A percentile compares a stretch with the other conserved stretches of the same genome.
Evolutionary conservation across 2,888 invertebrate genomes (phyloP).

Genomic region (Onthophagus sagittarius): DNA sequence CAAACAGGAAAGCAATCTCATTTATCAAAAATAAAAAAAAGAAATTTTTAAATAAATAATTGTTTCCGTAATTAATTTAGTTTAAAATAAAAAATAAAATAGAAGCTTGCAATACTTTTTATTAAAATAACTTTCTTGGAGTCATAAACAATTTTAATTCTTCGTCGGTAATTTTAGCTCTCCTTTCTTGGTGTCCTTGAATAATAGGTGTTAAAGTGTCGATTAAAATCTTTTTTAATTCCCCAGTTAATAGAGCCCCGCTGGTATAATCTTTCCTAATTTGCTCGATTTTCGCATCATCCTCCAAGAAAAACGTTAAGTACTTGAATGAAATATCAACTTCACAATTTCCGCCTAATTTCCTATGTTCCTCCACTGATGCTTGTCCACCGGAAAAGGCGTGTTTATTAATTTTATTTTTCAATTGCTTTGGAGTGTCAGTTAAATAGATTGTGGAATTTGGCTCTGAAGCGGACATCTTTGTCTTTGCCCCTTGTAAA

Average conservation of each 20-base stretch:
- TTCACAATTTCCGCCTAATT: conserved; percentile 90
- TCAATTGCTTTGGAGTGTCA: conserved; percentile 92
- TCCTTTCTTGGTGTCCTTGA: conserved; percentile 73
- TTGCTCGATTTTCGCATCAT: conserved; percentile 76
- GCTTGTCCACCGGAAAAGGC: conserved; percentile 96
- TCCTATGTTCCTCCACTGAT: conserved; percentile 89
- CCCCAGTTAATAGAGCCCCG: conserved; percentile 89
- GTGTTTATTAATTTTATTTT: conserved; percentile 94
- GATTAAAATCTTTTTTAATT: conserved; percentile 89
- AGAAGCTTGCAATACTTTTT: not conserved
- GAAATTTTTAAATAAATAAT: no score
- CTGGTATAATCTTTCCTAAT: conserved; percentile 72
- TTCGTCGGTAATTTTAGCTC: conserved; percentile 81
- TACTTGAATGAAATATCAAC: conserved; percentile 96
- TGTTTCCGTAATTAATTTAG: no score
- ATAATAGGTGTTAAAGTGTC: conserved; percentile 75
- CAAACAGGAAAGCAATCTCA: no score
- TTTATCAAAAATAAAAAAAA: no score
- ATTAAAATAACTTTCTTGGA: conserved; percentile 62
- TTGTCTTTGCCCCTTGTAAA: conserved; percentile 88
- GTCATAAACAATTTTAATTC: conserved; percentile 79
- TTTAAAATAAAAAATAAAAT: no score
- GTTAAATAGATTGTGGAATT: conserved; percentile 94
- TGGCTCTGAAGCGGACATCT: conserved; percentile 96
- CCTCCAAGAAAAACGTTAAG: conserved; percentile 90